Conservation (phyloP, 2,888 invertebrate species). For the Phyllotreta cruciferae region DNA sequence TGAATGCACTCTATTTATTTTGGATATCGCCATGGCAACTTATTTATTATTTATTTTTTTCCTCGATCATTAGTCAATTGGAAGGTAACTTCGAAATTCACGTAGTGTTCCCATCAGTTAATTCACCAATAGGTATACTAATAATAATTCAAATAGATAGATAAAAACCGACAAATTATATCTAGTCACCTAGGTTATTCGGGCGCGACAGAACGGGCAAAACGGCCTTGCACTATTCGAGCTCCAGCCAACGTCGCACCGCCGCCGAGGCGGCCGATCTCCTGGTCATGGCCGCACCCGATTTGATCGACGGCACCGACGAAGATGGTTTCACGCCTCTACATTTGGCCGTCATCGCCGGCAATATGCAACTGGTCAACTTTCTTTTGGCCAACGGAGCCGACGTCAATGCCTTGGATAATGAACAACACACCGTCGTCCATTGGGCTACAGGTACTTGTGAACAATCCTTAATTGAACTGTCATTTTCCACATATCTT, state of each 20-base stretch:
- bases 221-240: conserved; percentile 92
- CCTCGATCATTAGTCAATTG: too few species aligned
- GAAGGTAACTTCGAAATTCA: too few species aligned
- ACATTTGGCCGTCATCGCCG: conserved; percentile 94
- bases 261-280: conserved; percentile 70
- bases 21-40: conserved; percentile 54
- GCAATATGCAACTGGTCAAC: conserved; percentile 85
- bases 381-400: conserved; percentile 88
- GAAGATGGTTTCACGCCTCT: conserved; percentile 95
- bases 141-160: too few species aligned
- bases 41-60: too few species aligned
- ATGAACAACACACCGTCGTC: conserved; percentile 93
- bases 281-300: conserved; percentile 85
- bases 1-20: conserved; percentile 50
- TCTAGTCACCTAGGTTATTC: conserved; percentile 57
- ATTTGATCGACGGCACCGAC: conserved; percentile 82
- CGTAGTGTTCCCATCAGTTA: too few species aligned
- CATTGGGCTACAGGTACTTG: conserved; percentile 96
- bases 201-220: conserved; percentile 83
- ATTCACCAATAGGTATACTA: too few species aligned
- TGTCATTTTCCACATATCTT: too few species aligned
- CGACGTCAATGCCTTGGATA: conserved; percentile 88
- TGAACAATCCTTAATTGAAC: conserved; percentile 1
- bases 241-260: conserved; percentile 61
- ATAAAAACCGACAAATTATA: too few species aligned